A percentile compares a stretch with the other conserved stretches of the same genome.
Evolutionary conservation across 2,113 vertebrate species (phyloP).

Genomic region (Jacana jacana): DNA sequence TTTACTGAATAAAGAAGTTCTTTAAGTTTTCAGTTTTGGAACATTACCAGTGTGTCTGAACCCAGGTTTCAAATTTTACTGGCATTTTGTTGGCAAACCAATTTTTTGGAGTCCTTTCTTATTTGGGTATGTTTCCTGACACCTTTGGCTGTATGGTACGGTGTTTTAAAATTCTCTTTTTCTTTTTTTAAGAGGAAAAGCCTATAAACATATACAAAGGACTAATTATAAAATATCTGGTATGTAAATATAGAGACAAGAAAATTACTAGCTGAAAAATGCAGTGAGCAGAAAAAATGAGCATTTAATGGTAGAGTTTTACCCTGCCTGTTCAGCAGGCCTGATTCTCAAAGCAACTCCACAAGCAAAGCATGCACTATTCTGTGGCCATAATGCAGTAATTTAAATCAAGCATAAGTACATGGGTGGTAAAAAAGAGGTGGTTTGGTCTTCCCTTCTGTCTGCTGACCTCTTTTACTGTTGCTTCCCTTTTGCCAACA

Average conservation of each 20-base stretch:
- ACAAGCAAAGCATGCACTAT: not conserved
- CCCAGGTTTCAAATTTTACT: conserved; percentile 75
- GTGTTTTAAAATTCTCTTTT: conserved; percentile 50
- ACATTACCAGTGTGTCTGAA: conserved; percentile 73
- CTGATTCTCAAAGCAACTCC: not conserved
- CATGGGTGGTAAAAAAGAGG: not conserved
- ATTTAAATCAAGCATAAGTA: conserved; percentile 3
- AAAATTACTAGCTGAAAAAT: conserved; percentile 42
- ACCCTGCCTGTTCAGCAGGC: not conserved
- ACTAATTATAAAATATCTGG: conserved; percentile 61
- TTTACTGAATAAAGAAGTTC: conserved; percentile 78
- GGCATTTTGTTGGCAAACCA: conserved; percentile 77
- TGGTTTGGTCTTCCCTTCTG: not conserved
- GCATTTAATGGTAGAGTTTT: not conserved
- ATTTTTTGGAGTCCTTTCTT: conserved; percentile 68
- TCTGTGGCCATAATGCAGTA: not conserved
- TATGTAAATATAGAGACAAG: conserved; percentile 42
- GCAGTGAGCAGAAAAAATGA: not conserved
- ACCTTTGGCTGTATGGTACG: conserved; percentile 70
- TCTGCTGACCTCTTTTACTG: not conserved
- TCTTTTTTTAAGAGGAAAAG: conserved; percentile 41
- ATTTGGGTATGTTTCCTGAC: conserved; percentile 75
- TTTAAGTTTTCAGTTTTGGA: conserved; percentile 76
- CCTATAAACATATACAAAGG: conserved; percentile 51
- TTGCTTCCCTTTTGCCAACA: not conserved